Base-by-base conservation (phyloP, 2,797 vertebrate species). In the Phataginus tetradactyla region DNA sequence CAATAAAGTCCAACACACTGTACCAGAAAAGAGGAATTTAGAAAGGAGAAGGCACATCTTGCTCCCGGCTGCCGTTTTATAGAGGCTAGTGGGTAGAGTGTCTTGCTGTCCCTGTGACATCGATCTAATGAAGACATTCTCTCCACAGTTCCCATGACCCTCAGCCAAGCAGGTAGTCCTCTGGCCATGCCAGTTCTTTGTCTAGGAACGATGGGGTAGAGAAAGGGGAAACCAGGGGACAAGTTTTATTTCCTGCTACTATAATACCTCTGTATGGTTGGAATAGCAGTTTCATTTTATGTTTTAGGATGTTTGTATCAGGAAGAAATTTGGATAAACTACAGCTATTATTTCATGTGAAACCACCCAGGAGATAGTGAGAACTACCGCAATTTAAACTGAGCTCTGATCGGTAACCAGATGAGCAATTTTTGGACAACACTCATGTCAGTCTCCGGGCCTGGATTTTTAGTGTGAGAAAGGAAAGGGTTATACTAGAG, bases 381-480 rank as follows among this genome's bases (percentile, higher is more conserved):
- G 79, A 81, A 17, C n/a, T 78, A 34, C 0, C 42, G 49, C 71
- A 37, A 85, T 77, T 96, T 83, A 66, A 86, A 55, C 6, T 11
- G 53, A 86, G 9, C 25, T 72, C 79, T 95, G 45, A 25, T 66
- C 39, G 61, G 14, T 68, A 74, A 81, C 57, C 51, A 69, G 57
- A 61, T 45, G 77, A 95, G 68, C 75, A 71, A 95, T 86, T 79
- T 93, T 86, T 74, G 53, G 86, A 55, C 18, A 68, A 78, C 8
- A 20, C 8, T 86, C n/a, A 49, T 53, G 68, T 85, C 53, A 78
- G 37, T 74, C 93, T 64, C 80, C 84, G 61, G 29, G 21, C 8
- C n/a, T 97, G 64, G 51, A 32, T 90, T 92, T 95, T 87, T 95
- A 57, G 77, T 23, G 78, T 90, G 68, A 92, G 37, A 86, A 94